Conservation (phyloP, 2,888 invertebrate genomes). For the Cheilosia grossa region DNA sequence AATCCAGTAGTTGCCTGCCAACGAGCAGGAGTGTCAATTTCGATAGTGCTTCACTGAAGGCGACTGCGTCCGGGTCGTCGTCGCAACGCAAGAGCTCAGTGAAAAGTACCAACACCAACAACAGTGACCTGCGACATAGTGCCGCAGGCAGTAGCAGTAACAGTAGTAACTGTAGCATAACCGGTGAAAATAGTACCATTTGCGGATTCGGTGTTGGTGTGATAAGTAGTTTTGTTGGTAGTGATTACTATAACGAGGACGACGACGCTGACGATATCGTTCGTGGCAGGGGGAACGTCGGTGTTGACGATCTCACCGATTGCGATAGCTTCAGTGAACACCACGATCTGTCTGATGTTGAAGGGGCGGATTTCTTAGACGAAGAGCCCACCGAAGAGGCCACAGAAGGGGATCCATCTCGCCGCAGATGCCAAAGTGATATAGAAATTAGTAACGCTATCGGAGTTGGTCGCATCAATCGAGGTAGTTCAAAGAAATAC, state of each 20-base stretch:
- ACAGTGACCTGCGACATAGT: constrained; percentile 55
- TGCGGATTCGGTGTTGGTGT: constrained; percentile 81
- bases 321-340: constrained; percentile 79
- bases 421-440: constrained; percentile 57
- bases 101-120: constrained; percentile 62
- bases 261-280: constrained; percentile 77
- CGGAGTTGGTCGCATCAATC: constrained; percentile 56
- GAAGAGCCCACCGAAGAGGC: constrained; percentile 76
- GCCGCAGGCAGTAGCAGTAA: constrained; percentile 80
- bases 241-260: constrained; percentile 61
- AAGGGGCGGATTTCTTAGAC: constrained; percentile 76
- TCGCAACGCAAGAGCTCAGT: constrained; percentile 64
- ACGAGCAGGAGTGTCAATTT: constrained; percentile 57
- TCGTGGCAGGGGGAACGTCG: constrained; percentile 74
- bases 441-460: constrained; percentile 59
- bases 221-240: constrained; percentile 78
- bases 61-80: constrained; percentile 2
- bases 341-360: constrained; percentile 76
- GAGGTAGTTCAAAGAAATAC: constrained; percentile 52
- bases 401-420: constrained; percentile 52
- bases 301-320: constrained; percentile 76
- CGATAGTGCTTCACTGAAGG: constrained; percentile 39
- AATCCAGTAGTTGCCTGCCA: constrained; percentile 14
- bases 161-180: constrained; percentile 81
- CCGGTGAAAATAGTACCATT: constrained; percentile 80